phyloP scores from a whole-genome alignment of 2,888 invertebrate species.

The Tillus elongatus region DNA sequence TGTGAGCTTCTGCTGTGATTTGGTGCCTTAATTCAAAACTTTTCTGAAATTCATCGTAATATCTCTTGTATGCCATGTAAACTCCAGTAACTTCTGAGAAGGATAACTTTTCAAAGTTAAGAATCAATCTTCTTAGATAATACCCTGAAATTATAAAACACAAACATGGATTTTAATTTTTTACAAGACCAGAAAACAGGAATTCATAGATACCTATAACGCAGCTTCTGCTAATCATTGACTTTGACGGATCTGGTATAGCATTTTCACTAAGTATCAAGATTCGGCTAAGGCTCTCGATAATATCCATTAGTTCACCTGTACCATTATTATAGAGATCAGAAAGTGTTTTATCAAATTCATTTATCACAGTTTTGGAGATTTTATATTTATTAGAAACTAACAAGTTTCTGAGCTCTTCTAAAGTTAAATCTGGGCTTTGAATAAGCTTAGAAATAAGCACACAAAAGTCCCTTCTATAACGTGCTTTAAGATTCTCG shows the following conservation, averaged over 20 bases:
- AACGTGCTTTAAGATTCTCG: slow-evolving; percentile 47
- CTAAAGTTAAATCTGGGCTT: slow-evolving; percentile 69
- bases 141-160: slow-evolving; percentile 53
- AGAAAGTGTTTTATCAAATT: slow-evolving; percentile 51
- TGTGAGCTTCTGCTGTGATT: slow-evolving; percentile 14
- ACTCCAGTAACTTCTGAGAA: slow-evolving; percentile 75
- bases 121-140: slow-evolving; percentile 70
- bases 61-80: slow-evolving; percentile 60
- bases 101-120: slow-evolving; percentile 73
- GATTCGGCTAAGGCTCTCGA: slow-evolving; percentile 31
- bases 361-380: slow-evolving; percentile 48
- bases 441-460: slow-evolving; percentile 70
- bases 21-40: slow-evolving; percentile 15
- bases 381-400: slow-evolving; percentile 53
- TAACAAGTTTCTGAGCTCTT: slow-evolving; percentile 56
- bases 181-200: slow-evolving; percentile 7
- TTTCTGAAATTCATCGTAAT: slow-evolving; percentile 43
- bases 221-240: slow-evolving; percentile 52
- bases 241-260: slow-evolving; percentile 15
- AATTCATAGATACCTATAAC: slow-evolving; percentile 49
- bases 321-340: slow-evolving; percentile 50
- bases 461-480: slow-evolving; percentile 71
- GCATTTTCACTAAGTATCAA: slow-evolving; percentile 22
- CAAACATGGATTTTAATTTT: slow-evolving; percentile 8
- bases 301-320: slow-evolving; percentile 33